Evolutionary conservation across 2,888 invertebrate species (phyloP).

Genomic region (Tridacna crocea): DNA sequence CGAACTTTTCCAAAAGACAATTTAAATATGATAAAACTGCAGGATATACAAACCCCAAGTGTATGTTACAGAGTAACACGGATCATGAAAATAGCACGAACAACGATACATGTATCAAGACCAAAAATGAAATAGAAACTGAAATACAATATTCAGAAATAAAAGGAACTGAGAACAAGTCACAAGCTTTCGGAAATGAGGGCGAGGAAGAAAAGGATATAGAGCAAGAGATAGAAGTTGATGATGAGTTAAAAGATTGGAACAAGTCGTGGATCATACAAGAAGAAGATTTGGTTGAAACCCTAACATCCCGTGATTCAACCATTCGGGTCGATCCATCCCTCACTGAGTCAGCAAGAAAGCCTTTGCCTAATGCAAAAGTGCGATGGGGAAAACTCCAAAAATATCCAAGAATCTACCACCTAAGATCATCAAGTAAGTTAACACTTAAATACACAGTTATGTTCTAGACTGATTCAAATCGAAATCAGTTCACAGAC

Average conservation of each 20-base stretch:
- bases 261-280: not conserved
- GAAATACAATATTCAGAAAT: not conserved
- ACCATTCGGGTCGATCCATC: slow-evolving; percentile 14
- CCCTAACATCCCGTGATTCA: not conserved
- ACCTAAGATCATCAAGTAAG: slow-evolving; percentile 13
- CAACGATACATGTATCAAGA: not conserved
- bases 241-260: not conserved
- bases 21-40: not conserved
- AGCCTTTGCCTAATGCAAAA: not conserved
- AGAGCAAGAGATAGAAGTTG: not conserved
- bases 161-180: not conserved
- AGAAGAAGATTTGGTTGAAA: slow-evolving; percentile 9
- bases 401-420: slow-evolving; percentile 4
- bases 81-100: not conserved
- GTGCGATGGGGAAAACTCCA: slow-evolving; percentile 1
- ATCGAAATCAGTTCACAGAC: no score
- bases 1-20: slow-evolving; percentile 1
- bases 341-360: not conserved
- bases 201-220: not conserved
- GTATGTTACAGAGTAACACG: not conserved
- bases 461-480: no score
- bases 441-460: not conserved
- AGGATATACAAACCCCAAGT: not conserved
- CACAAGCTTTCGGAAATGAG: no score
- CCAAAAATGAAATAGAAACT: not conserved